Base-by-base conservation (phyloP, 1,140 invertebrate species). In the Dendrolimus kikuchii region DNA sequence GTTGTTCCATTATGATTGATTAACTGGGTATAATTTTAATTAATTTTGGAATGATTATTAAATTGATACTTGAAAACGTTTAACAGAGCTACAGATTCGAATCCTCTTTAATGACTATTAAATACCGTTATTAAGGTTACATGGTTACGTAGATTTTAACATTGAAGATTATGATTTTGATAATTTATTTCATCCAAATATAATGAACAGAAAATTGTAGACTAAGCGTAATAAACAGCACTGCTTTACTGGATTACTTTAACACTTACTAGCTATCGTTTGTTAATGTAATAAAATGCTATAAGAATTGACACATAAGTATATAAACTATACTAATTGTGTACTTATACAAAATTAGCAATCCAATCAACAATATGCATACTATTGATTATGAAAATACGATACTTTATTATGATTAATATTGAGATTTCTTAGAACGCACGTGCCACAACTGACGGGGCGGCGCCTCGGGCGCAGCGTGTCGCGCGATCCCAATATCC, bases 281-380 rank as follows among this genome's bases (percentile, higher is more conserved):
- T 77, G 81, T 83, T 81, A 76, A 81, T 74, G 81, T 83, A 82
- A 81, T 86, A 86, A 86, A 86, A 84, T 60, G 76, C 86, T 88
- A 88, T 84, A 81, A 81, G 85, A 88, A 88, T 88, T 88, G 87
- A 88, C 87, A 88, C 87, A 88, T 87, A 88, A 88, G 87, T 87
- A 88, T 88, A 86, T 87, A 85, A 86, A 88, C 85, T 88, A 88
- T 86, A 86, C 86, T 87, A 88, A 78, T 86, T 79, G 83, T 85
- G 81, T 86, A 81, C 77, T 77, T 82, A 83, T 83, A 85, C 74
- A 83, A 83, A 84, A 86, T 84, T 83, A 81, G 81, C 82, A 81
- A 84, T 86, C 71, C 73, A 81, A 76, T 76, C 63, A 82, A 86
- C 77, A 78, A 74, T 81, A 85, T 74, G 81, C 81, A 74, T 77